These are phyloP conservation scores for Apodemus agrarius DNA, from an alignment of 2,797 vertebrate genomes.

Conservation along the genomic window DNA sequence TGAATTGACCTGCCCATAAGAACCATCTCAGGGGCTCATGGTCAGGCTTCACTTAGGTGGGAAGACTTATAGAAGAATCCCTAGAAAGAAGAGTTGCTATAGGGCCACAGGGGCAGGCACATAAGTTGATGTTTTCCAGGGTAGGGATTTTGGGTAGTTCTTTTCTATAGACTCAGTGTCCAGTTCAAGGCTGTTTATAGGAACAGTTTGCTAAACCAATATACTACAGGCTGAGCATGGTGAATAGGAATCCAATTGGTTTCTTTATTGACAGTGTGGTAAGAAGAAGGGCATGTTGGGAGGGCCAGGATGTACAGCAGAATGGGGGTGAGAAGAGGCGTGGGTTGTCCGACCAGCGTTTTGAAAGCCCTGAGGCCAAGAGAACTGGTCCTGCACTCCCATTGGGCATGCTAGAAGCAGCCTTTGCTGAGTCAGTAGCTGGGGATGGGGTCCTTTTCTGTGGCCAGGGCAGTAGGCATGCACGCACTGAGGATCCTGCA, in stretches of 20 bases:
- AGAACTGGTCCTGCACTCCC: neutral
- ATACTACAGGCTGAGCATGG: neutral
- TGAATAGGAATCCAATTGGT: neutral
- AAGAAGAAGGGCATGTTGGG: neutral
- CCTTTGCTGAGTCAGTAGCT: neutral
- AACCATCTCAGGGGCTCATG: rapidly evolving
- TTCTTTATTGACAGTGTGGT: neutral
- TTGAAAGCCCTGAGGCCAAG: neutral
- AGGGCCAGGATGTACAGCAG: neutral
- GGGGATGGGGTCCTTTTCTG: neutral
- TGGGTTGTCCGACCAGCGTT: neutral
- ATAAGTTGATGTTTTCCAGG: neutral
- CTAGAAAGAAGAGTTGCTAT: rapidly evolving
- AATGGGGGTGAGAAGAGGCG: neutral
- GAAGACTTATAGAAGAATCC: neutral
- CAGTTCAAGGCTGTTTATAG: neutral
- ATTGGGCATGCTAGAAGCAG: neutral
- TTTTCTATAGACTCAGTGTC: neutral
- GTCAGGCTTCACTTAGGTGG: neutral
- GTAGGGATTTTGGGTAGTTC: neutral
- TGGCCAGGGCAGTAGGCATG: neutral
- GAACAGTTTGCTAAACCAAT: neutral
- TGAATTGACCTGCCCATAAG: neutral
- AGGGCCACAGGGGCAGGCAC: neutral
- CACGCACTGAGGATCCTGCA: neutral